Evolutionary conservation across 1,140 invertebrate genomes (phyloP).

Genomic region (Hyphantria cunea): DNA sequence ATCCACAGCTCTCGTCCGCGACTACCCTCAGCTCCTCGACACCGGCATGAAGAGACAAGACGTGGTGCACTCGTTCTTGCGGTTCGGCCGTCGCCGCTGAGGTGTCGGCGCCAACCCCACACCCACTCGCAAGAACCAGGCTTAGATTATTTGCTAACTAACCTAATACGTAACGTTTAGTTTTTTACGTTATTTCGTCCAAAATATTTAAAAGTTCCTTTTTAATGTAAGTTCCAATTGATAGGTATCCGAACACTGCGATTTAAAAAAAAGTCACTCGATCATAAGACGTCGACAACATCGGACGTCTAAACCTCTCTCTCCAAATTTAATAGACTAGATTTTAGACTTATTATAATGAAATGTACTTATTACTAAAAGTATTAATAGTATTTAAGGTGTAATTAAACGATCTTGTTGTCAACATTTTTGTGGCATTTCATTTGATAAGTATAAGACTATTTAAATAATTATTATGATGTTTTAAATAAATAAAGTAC

Average conservation of each 20-base stretch:
- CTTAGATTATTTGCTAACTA: conserved; percentile 31
- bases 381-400: conserved; percentile 68
- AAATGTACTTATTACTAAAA: conserved; percentile 67
- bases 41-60: conserved; percentile 89
- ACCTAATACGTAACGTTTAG: conserved; percentile 33
- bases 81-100: conserved; percentile 87
- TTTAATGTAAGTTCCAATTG: conserved; percentile 33
- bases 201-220: conserved; percentile 68
- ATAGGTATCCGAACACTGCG: conserved; percentile 43
- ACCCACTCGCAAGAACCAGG: conserved; percentile 38
- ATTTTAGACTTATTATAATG: conserved; percentile 40
- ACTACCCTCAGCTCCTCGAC: conserved; percentile 80
- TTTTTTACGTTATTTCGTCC: conserved; percentile 61
- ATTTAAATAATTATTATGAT: conserved; percentile 65
- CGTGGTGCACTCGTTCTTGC: conserved; percentile 90
- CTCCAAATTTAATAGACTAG: conserved; percentile 49
- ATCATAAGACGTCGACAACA: conserved; percentile 27
- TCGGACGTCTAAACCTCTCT: conserved; percentile 49
- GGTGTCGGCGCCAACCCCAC: conserved; percentile 27
- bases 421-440: conserved; percentile 68
- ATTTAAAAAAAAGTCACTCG: conserved; percentile 31
- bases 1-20: conserved; percentile 68
- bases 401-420: conserved; percentile 66
- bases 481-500: conserved; percentile 75
- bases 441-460: conserved; percentile 63